These are phyloP conservation scores for Anoplolepis gracilipes DNA, from an alignment of 1,140 invertebrate species.

Conservation along the genomic window DNA sequence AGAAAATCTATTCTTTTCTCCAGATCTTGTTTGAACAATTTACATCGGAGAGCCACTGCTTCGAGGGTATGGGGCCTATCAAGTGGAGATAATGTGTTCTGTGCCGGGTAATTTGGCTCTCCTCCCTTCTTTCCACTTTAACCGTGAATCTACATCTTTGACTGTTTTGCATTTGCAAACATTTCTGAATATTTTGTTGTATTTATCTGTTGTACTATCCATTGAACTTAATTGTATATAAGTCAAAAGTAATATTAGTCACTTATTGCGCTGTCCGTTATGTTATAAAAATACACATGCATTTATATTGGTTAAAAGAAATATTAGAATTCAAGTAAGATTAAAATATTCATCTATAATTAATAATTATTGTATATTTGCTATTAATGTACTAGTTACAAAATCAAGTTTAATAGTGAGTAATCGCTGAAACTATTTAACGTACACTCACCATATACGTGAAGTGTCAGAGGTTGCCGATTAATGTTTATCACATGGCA, in stretches of 20 bases:
- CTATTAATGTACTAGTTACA: background rate
- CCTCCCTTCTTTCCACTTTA: conserved; percentile 50
- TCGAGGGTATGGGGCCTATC: conserved; percentile 77
- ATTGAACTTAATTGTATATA: background rate
- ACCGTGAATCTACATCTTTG: conserved; percentile 57
- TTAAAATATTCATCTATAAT: background rate
- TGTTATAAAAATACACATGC: background rate
- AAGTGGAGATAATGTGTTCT: conserved; percentile 84
- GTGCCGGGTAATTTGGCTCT: conserved; percentile 83
- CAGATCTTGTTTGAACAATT: conserved; percentile 37
- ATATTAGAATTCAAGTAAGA: background rate
- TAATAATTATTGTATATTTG: too few species aligned
- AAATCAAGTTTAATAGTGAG: conserved; percentile 32
- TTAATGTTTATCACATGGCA: conserved; percentile 61
- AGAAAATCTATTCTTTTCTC: conserved; percentile 43
- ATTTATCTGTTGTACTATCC: background rate
- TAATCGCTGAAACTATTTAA: conserved; percentile 28
- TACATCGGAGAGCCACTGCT: conserved; percentile 75
- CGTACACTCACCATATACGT: background rate
- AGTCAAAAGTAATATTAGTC: background rate
- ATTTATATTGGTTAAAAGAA: conserved; percentile 18
- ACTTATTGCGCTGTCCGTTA: background rate
- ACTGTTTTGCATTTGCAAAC: conserved; percentile 68
- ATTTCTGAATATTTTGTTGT: conserved; percentile 18
- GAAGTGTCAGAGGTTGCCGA: conserved; percentile 35